Evolutionary conservation across 2,888 invertebrate genomes (phyloP).

Genomic region (Leptarthrus brevirostris): DNA sequence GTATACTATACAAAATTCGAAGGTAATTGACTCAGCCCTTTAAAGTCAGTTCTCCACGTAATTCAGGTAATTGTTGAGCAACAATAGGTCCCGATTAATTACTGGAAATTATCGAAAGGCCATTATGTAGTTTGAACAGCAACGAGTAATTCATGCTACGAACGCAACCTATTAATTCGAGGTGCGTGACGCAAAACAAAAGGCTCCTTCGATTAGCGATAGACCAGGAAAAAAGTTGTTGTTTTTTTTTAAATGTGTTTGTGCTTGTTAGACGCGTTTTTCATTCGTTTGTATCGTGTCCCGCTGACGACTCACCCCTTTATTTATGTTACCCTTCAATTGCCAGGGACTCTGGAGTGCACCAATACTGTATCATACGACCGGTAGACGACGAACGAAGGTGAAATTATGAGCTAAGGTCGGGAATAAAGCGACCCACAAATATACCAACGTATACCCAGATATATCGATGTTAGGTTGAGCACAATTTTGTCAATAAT

Average conservation of each 20-base stretch:
- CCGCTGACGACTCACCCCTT: constrained; percentile 36
- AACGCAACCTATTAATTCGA: constrained; percentile 56
- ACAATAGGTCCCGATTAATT: constrained; percentile 58
- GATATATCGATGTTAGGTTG: constrained; percentile 14
- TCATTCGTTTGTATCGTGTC: constrained; percentile 47
- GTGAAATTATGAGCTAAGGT: constrained; percentile 32
- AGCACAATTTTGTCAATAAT: constrained; percentile 52
- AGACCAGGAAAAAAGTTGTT: constrained; percentile 28
- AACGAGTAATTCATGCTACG: constrained; percentile 47
- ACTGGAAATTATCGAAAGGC: constrained; percentile 57
- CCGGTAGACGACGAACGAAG: constrained; percentile 16
- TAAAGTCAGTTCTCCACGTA: constrained; percentile 51
- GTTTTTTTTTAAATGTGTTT: constrained; percentile 51
- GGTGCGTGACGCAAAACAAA: constrained; percentile 57
- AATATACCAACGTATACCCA: neutral
- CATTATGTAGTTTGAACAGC: constrained; percentile 54
- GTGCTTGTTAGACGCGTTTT: constrained; percentile 53
- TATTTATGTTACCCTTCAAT: constrained; percentile 1
- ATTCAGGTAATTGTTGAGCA: constrained; percentile 56
- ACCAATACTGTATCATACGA: no score
- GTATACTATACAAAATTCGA: constrained; percentile 48
- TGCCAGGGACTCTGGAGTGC: no score
- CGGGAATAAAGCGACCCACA: constrained; percentile 23
- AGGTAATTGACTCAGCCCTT: constrained; percentile 53
- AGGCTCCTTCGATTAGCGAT: constrained; percentile 56